Base-by-base conservation (phyloP, 2,797 vertebrate species). In the Huso huso region DNA sequence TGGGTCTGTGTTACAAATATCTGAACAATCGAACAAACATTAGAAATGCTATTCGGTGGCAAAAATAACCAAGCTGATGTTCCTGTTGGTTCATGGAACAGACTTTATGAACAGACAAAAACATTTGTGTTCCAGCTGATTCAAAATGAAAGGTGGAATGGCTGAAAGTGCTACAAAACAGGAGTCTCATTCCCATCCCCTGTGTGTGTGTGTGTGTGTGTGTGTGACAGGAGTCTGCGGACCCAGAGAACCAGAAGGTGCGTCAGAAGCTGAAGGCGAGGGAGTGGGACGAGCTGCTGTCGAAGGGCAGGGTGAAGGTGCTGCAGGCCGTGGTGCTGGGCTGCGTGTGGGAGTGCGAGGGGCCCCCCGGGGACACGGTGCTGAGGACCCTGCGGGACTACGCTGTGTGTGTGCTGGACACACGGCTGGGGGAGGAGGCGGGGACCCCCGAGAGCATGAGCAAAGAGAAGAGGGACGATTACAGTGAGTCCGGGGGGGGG, bases 231-330 rank as follows among this genome's bases (percentile, higher is more conserved):
- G 94, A 95, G 64, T 89, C 91, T 0, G 80, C 86, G 0, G 94
- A 98, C 77, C 84, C 88, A 0, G 97, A 98, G 84, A 99, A 97
- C 75, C 89, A 95, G 73, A 97, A 94, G 72, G 83, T 95, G 23
- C 94, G 87, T 6, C 95, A 98, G 73, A 94, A 84, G 57, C 84
- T 99, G 69, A 98, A 97, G 72, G 96, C 96, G 0, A 92, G 94
- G 69, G 96, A 99, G 64, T 99, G 97, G 97, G 96, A 98, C 0
- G 97, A 99, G 72, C 85, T 97, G 72, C 88, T 97, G 82, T 89
- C 93, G 72, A 98, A 97, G 79, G 93, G 92, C 84, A 89, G 92
- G 71, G 84, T 96, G 78, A 94, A 87, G 0, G 74, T 96, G 8
- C 84, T 99, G 1, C 92, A 95, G 78, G 91, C 95, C 0, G 82